Conservation (phyloP, 2,797 vertebrate species). For the Thamnophis elegans region DNA sequence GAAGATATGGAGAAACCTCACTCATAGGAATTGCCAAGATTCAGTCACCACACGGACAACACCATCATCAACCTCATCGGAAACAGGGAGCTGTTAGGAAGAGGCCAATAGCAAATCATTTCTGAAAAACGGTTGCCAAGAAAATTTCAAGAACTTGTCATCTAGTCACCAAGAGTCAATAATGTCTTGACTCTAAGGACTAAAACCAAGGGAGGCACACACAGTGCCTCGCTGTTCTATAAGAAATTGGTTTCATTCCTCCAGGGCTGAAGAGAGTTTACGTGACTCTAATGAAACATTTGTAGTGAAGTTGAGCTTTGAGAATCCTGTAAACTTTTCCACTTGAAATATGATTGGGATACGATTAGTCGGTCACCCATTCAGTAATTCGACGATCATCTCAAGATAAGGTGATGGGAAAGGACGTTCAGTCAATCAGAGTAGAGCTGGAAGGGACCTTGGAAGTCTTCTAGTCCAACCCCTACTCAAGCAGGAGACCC, state of each 20-base stretch:
- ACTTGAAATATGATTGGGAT: not conserved
- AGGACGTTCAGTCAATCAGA: not conserved
- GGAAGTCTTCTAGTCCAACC: not conserved
- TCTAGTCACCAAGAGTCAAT: not conserved
- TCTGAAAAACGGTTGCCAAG: not conserved
- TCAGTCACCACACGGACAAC: not conserved
- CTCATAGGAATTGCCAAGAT: no score
- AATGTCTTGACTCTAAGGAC: not conserved
- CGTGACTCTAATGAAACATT: not conserved
- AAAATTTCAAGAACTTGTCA: not conserved
- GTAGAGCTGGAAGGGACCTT: not conserved
- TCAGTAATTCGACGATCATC: not conserved
- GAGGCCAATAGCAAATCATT: not conserved
- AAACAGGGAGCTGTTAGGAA: not conserved
- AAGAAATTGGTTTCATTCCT: no score
- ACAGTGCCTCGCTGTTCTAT: not conserved
- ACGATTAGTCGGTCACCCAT: no score
- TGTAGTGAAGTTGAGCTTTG: not conserved
- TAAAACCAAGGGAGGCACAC: not conserved
- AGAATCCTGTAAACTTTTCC: not conserved
- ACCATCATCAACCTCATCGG: not conserved
- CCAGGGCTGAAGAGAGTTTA: no score
- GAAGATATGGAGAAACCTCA: no score
- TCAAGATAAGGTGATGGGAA: not conserved
- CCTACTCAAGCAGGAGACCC: not conserved